Percentiles rank a stretch among this genome's conserved stretches.
phyloP scores from a whole-genome alignment of 2,888 invertebrate genomes.

The Conops quadrifasciatus region DNA sequence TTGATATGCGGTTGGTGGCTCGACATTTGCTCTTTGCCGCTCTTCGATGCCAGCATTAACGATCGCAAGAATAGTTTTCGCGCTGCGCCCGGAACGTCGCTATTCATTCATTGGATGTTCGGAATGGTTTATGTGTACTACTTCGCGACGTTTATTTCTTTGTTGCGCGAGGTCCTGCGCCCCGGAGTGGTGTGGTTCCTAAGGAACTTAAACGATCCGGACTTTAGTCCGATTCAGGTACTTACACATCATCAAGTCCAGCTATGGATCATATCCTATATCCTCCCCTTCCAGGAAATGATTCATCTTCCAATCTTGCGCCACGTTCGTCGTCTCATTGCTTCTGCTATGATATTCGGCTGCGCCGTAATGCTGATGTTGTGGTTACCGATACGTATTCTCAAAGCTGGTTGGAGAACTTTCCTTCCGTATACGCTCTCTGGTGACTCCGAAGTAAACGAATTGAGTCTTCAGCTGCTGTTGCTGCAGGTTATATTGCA shows the following conservation, averaged over 20 bases:
- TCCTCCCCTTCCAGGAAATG: constrained; percentile 78
- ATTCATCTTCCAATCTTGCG: constrained; percentile 93
- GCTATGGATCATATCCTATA: too few species aligned
- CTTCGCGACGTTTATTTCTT: constrained; percentile 94
- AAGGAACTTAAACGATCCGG: constrained; percentile 97
- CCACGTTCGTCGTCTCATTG: constrained; percentile 88
- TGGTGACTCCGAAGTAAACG: constrained; percentile 88
- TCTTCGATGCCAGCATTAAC: constrained; percentile 84
- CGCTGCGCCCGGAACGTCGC: constrained; percentile 93
- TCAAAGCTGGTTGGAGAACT: constrained; percentile 82
- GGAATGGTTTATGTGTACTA: constrained; percentile 99
- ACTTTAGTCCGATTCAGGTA: constrained; percentile 97
- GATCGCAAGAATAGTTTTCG: constrained; percentile 89
- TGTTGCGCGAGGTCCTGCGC: constrained; percentile 91
- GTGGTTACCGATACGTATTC: constrained; percentile 91
- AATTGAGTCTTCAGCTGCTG: constrained; percentile 91
- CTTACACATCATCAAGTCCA: too few species aligned
- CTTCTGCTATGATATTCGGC: constrained; percentile 95
- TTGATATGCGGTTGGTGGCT: constrained; percentile 99
- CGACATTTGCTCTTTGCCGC: constrained; percentile 93
- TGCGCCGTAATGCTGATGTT: constrained; percentile 95
- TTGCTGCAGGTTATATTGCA: constrained; percentile 75
- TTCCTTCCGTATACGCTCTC: constrained; percentile 96
- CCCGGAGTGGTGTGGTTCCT: constrained; percentile 99
- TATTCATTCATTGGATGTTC: constrained; percentile 98